These are phyloP conservation scores for Pseudorhiza aurosa DNA, from an alignment of 30 jellyfish, hydroid and myxozoan genomes.

Conservation along the genomic window DNA sequence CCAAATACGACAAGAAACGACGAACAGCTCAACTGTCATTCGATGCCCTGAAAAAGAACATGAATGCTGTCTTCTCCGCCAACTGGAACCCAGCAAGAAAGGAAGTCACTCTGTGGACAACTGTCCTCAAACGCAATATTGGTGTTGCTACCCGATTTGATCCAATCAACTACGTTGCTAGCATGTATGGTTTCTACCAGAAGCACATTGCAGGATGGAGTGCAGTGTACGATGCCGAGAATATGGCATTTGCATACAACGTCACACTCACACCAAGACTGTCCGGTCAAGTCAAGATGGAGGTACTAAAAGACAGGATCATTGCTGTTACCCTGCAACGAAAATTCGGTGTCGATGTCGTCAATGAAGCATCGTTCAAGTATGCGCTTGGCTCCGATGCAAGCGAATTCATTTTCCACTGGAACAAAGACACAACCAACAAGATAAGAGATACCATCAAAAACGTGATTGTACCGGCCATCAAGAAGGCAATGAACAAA, in stretches of 20 bases:
- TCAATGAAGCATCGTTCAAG: conserved; percentile 82
- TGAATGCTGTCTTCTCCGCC: conserved; percentile 80
- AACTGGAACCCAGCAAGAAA: conserved; percentile 58
- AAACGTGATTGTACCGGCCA: conserved; percentile 44
- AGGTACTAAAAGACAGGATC: conserved; percentile 77
- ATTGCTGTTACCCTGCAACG: conserved; percentile 77
- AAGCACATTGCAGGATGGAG: conserved; percentile 72
- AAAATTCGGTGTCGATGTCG: conserved; percentile 55
- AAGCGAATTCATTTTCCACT: conserved; percentile 77
- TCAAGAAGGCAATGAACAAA: conserved; percentile 33
- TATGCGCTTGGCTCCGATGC: conserved; percentile 75
- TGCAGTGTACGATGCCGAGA: conserved; percentile 56
- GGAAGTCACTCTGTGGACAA: conserved; percentile 74
- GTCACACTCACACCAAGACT: conserved; percentile 81
- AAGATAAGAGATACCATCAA: conserved; percentile 46
- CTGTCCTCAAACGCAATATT: conserved; percentile 46
- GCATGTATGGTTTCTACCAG: conserved; percentile 79
- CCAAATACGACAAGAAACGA: conserved; percentile 66
- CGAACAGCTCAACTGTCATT: conserved; percentile 49
- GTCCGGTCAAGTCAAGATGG: conserved; percentile 74
- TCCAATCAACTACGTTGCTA: conserved; percentile 45
- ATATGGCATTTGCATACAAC: conserved; percentile 78
- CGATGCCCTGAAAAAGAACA: conserved; percentile 70
- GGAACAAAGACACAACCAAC: conserved; percentile 88
- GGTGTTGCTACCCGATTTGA: conserved; percentile 87